Conservation (phyloP, 1,140 invertebrate genomes). For the Pseudobourletiella spinata region DNA sequence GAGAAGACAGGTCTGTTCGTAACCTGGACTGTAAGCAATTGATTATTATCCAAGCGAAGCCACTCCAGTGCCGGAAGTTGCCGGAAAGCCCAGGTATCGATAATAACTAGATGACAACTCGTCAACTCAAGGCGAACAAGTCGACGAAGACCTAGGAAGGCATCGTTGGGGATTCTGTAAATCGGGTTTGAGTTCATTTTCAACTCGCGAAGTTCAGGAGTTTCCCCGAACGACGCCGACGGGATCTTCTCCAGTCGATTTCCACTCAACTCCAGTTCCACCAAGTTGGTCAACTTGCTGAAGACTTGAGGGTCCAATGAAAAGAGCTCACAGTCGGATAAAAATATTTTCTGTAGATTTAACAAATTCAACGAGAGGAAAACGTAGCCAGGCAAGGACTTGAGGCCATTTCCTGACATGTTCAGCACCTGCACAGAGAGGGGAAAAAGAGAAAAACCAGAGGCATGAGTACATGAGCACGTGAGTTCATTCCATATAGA, state of each 20-base stretch:
- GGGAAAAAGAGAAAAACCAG: neutral
- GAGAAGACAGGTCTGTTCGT: neutral
- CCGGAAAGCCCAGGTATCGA: slow-evolving; percentile 59
- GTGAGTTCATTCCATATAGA: too few species aligned
- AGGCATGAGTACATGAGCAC: neutral
- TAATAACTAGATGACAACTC: slow-evolving; percentile 53
- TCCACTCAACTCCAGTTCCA: slow-evolving; percentile 67
- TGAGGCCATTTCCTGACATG: slow-evolving; percentile 59
- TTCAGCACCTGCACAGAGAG: slow-evolving; percentile 49
- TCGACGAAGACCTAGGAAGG: slow-evolving; percentile 57
- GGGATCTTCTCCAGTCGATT: slow-evolving; percentile 59
- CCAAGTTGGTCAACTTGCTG: slow-evolving; percentile 58
- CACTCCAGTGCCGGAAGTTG: slow-evolving; percentile 63
- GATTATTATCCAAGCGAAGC: slow-evolving; percentile 66
- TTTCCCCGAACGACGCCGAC: slow-evolving; percentile 56
- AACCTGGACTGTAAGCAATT: slow-evolving; percentile 50
- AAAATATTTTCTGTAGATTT: slow-evolving; percentile 67
- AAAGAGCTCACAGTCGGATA: slow-evolving; percentile 54
- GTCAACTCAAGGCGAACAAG: slow-evolving; percentile 63
- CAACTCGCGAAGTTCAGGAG: slow-evolving; percentile 63
- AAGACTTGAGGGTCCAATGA: slow-evolving; percentile 56
- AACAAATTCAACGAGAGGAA: slow-evolving; percentile 60
- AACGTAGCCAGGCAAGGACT: slow-evolving; percentile 55
- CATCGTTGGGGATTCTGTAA: slow-evolving; percentile 54
- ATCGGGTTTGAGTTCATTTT: slow-evolving; percentile 64